phyloP scores from a whole-genome alignment of 2,113 vertebrate genomes.

The Tringa solitaria region DNA sequence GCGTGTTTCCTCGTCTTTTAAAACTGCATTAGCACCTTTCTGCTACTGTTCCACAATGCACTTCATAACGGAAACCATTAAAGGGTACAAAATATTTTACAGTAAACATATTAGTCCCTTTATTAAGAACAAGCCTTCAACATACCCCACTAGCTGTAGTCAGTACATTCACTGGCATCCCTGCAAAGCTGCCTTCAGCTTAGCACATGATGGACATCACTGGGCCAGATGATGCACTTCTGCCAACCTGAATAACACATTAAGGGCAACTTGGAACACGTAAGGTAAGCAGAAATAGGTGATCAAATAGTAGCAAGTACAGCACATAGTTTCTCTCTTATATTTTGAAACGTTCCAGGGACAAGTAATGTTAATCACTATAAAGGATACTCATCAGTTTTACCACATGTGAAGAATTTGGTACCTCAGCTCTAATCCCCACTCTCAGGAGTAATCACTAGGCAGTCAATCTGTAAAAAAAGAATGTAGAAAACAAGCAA shows the following conservation, averaged over 20 bases:
- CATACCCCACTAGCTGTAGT: too few relatives aligned
- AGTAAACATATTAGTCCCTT: neutral
- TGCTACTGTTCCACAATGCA: neutral
- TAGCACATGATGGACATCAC: neutral
- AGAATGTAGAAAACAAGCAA: neutral
- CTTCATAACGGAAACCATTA: neutral
- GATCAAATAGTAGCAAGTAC: neutral
- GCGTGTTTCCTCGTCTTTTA: neutral
- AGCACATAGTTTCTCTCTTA: neutral
- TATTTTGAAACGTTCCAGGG: neutral
- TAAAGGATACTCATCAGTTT: neutral
- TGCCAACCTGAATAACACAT: neutral
- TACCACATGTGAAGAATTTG: neutral
- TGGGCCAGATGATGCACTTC: neutral
- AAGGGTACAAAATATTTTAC: neutral
- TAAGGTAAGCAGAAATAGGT: neutral
- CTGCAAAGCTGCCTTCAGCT: neutral
- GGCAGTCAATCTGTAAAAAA: neutral
- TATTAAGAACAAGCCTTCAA: neutral
- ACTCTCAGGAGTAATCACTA: neutral
- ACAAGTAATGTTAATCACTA: neutral
- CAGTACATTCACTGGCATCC: neutral
- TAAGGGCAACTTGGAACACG: neutral
- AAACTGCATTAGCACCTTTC: neutral
- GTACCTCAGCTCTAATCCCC: neutral